Evolutionary conservation across 2,797 vertebrate species (phyloP).

Genomic region (Hoplostethus mediterraneus): DNA sequence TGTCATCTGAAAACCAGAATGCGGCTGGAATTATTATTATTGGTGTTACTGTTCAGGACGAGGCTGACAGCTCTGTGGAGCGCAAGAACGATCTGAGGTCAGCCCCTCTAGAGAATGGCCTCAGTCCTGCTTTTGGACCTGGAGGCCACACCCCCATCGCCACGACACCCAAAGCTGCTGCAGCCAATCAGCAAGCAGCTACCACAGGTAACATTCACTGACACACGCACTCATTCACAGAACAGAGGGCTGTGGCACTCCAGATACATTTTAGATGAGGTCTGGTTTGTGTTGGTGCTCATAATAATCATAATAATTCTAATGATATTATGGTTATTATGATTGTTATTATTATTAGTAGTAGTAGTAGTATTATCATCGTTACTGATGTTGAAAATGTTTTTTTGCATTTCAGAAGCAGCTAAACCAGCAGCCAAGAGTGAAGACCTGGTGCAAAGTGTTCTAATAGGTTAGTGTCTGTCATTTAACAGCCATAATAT

Average conservation of each 20-base stretch:
- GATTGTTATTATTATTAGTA: no score
- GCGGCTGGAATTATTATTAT: neutral
- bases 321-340: no score
- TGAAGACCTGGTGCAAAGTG: conserved; percentile 95
- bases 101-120: conserved; percentile 92
- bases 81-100: conserved; percentile 89
- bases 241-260: no score
- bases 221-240: rapidly evolving
- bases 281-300: no score
- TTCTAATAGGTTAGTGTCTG: conserved; percentile 90
- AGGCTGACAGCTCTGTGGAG: conserved; percentile 81
- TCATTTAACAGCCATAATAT: neutral
- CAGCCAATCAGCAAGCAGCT: conserved; percentile 89
- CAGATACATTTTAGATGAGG: no score
- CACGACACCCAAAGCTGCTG: conserved; percentile 88
- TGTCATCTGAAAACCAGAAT: no score
- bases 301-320: no score
- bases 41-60: conserved; percentile 60
- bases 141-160: conserved; percentile 83
- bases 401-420: conserved; percentile 82
- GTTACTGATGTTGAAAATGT: neutral
- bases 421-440: conserved; percentile 93
- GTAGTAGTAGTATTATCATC: neutral
- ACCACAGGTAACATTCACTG: conserved; percentile 85
- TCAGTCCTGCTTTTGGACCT: conserved; percentile 88